phyloP scores from a whole-genome alignment of 2,797 vertebrate genomes.

The Channallabes apus region DNA sequence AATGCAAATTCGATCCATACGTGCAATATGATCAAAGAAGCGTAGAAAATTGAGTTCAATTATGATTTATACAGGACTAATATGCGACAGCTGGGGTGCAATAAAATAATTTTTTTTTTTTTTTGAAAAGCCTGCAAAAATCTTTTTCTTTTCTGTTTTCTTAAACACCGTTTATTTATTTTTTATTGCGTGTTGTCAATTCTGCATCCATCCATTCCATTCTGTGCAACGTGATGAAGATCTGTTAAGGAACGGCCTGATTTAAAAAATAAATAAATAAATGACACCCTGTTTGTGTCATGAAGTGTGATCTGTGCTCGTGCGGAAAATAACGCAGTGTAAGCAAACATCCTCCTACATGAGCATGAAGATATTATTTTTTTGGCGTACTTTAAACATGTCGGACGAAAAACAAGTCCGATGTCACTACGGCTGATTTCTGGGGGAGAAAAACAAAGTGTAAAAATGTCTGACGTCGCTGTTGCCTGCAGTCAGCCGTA shows the following conservation, averaged over 20 bases:
- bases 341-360: background rate
- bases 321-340: background rate
- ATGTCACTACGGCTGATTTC: no score
- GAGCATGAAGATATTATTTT: background rate
- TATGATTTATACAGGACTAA: background rate
- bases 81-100: background rate
- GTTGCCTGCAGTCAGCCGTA: no score
- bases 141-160: background rate
- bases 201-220: background rate
- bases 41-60: background rate
- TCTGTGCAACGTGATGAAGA: background rate
- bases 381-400: background rate
- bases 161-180: background rate
- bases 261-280: background rate
- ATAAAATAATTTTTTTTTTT: background rate
- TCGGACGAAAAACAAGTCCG: no score
- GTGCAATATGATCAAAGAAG: background rate
- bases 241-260: background rate
- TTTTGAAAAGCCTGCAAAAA: background rate
- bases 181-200: no score
- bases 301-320: background rate
- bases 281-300: background rate
- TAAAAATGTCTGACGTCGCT: no score
- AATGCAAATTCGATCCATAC: background rate
- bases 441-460: no score